Evolutionary conservation across 2,113 vertebrate genomes (phyloP).

Genomic region (Neolamprologus variostigma): DNA sequence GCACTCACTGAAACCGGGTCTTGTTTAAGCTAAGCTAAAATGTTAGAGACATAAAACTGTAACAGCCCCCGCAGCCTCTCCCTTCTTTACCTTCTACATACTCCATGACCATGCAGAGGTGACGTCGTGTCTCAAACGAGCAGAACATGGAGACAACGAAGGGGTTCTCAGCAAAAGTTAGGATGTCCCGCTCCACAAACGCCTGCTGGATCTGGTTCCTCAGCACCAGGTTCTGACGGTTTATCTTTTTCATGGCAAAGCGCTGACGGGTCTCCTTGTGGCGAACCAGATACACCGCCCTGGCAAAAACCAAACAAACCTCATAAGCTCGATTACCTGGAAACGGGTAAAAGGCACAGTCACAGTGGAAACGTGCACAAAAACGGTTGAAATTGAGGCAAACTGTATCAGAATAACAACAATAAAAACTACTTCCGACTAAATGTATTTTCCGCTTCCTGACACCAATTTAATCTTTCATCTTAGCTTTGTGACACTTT

Average conservation of each 20-base stretch:
- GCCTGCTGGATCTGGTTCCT: constrained; percentile 98
- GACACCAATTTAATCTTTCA: background rate
- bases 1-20: fast-evolving
- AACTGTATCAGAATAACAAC: background rate
- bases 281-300: constrained; percentile 90
- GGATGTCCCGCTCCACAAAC: constrained; percentile 95
- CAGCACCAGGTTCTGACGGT: constrained; percentile 93
- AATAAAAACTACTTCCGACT: background rate
- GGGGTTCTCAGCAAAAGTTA: constrained; percentile 96
- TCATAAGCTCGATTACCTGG: background rate
- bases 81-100: constrained; percentile 87
- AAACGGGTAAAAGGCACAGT: background rate
- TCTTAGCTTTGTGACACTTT: background rate
- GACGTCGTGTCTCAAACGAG: constrained; percentile 91
- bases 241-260: constrained; percentile 98
- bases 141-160: constrained; percentile 99
- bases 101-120: constrained; percentile 99
- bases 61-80: background rate
- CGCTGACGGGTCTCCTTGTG: constrained; percentile 90
- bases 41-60: background rate
- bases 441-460: background rate
- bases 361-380: background rate
- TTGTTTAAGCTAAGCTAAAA: background rate
- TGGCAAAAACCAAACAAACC: constrained; percentile 35
- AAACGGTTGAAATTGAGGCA: background rate